Evolutionary conservation across 2,113 vertebrate species (phyloP), one percentile per base, ranked within the genome.

Genomic region (Phyllopteryx taeniolatus): DNA sequence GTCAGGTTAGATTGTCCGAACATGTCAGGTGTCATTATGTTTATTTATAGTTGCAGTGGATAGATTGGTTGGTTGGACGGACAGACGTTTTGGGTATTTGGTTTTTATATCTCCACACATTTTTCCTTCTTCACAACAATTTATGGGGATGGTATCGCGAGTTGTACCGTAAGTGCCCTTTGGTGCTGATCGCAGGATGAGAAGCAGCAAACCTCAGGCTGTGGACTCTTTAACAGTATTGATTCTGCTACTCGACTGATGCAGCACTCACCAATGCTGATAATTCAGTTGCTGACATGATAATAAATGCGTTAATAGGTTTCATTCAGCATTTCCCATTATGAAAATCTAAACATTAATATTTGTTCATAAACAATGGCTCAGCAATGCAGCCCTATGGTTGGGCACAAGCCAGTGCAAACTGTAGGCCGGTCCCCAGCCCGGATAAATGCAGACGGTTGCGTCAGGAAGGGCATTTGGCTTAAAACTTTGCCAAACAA

Each of bases 121-220:
- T 61, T 61, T 61, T 8, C 59, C 31, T 61, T 35, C 59, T 61
- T 33, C 14, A 15, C 59, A 39, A 61, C 14, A 35, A 61, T 35
- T 35, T 8, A 35, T 13, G 6, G 31, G 1, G 59, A 8, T 39
- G 59, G 13, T 61, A 17, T 35, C 11, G 15, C 0, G 6, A 35
- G 31, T 8, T 1, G 6, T 61, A 8, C 6, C 7, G 7, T n/a
- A 61, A 12, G 63, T 79, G 78, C 82, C 81, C 78, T 87, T 81
- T 78, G 53, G 80, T 70, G 78, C 70, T 80, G 80, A 81, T 78
- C 76, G 81, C 81, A 89, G 79, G 83, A 79, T 83, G 76, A 75
- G 62, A 65, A 71, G 85, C 85, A 88, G 81, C 77, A 86, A 85
- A 76, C n/a, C 43, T 66, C 43, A 65, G 61, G 20, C 47, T 46